These are phyloP conservation scores for Dinocampus coccinellae DNA, from an alignment of 2,888 invertebrate species.

Conservation along the genomic window DNA sequence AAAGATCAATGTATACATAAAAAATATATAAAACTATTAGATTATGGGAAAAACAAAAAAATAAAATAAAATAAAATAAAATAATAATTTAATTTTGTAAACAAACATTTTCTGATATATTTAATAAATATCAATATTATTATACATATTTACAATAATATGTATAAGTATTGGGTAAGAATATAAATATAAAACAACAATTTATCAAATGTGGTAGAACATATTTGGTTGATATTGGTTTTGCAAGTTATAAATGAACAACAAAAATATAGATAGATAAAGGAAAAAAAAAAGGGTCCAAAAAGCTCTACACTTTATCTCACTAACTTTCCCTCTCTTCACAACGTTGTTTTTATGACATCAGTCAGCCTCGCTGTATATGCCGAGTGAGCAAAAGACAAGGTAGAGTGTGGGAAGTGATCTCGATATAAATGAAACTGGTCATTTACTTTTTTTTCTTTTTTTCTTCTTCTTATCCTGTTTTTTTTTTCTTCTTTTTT, in stretches of 20 bases:
- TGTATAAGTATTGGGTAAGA: too few species aligned
- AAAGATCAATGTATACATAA: not conserved
- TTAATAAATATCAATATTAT: too few species aligned
- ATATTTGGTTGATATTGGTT: not conserved
- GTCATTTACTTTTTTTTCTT: not conserved
- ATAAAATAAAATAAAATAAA: too few species aligned
- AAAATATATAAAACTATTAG: not conserved
- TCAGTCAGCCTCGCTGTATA: not conserved
- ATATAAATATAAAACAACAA: too few species aligned
- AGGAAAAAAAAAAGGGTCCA: not conserved
- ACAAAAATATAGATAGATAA: not conserved
- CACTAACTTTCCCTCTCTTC: not conserved
- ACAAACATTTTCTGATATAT: too few species aligned
- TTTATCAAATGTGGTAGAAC: too few species aligned
- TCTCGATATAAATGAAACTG: not conserved
- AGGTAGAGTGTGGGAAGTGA: not conserved
- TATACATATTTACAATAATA: too few species aligned
- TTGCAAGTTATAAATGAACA: not conserved
- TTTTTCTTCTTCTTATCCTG: not conserved
- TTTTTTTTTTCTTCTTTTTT: too few species aligned
- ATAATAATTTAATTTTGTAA: too few species aligned
- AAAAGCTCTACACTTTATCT: not conserved
- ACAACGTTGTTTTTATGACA: constrained; percentile 6
- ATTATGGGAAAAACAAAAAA: not conserved
- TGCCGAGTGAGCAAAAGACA: not conserved